phyloP scores from a whole-genome alignment of 2,113 vertebrate genomes.

The Callipepla californica region DNA sequence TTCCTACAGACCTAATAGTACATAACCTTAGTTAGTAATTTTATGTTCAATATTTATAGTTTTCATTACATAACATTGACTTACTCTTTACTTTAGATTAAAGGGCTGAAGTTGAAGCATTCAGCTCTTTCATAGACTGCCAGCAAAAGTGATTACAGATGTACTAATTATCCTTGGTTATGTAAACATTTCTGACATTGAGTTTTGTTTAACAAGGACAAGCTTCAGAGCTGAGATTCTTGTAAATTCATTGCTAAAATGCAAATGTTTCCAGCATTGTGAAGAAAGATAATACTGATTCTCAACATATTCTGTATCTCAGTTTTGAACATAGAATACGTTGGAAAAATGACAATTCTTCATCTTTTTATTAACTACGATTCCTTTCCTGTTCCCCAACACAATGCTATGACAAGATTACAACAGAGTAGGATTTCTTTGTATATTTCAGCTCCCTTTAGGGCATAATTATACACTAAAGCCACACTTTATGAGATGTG shows the following conservation, averaged over 20 bases:
- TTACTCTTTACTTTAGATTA: constrained; percentile 43
- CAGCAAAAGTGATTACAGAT: constrained; percentile 62
- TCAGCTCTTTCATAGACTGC: constrained; percentile 37
- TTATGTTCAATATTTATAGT: constrained; percentile 18
- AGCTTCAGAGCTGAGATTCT: constrained; percentile 6
- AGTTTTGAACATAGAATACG: neutral
- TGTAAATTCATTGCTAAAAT: constrained; percentile 19
- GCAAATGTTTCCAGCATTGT: neutral
- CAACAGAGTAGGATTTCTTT: neutral
- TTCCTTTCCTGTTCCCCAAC: neutral
- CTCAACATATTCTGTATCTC: neutral
- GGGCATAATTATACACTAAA: neutral
- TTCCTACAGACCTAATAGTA: neutral
- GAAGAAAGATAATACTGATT: neutral
- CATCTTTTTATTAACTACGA: neutral
- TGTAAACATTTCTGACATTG: constrained; percentile 58
- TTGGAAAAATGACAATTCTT: neutral
- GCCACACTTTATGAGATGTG: neutral
- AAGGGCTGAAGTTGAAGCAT: constrained; percentile 43
- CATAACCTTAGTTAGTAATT: constrained; percentile 2
- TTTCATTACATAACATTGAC: constrained; percentile 19
- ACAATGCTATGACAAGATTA: neutral
- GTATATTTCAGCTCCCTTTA: neutral
- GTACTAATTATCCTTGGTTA: constrained; percentile 53
- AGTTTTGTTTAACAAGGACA: constrained; percentile 58